Evolutionary conservation across 2,113 vertebrate genomes (phyloP).

Genomic region (Microcebus murinus): DNA sequence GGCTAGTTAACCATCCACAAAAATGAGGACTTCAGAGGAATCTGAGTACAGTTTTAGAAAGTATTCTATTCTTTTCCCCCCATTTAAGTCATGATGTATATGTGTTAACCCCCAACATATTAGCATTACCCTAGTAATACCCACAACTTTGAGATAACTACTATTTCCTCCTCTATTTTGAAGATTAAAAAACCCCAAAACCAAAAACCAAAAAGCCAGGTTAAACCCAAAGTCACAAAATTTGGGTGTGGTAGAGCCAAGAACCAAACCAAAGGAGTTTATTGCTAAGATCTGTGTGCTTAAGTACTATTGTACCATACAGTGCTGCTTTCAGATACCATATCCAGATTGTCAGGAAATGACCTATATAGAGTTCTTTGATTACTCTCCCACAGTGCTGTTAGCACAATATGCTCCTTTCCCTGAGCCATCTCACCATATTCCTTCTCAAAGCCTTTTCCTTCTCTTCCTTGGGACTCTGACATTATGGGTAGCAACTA

Average conservation of each 20-base stretch:
- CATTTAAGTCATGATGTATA: not conserved
- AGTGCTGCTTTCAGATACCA: not conserved
- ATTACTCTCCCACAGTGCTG: not conserved
- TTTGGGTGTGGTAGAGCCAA: not conserved
- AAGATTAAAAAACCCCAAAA: not conserved
- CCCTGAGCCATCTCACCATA: not conserved
- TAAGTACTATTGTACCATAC: not conserved
- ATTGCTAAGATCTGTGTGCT: not conserved
- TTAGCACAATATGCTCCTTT: not conserved
- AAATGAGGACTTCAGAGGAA: not conserved
- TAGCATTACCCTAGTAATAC: not conserved
- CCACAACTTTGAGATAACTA: not conserved
- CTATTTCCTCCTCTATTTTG: not conserved
- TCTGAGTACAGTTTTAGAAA: not conserved
- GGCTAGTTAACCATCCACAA: not conserved
- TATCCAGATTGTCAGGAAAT: not conserved
- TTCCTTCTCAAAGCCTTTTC: not conserved
- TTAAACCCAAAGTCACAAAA: not conserved
- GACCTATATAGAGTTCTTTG: too few relatives aligned
- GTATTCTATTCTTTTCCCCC: not conserved
- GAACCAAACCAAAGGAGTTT: not conserved
- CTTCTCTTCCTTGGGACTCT: not conserved
- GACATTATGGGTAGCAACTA: accelerated
- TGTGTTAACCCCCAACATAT: not conserved
- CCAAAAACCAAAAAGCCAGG: not conserved